Conservation (phyloP, 2,888 invertebrate genomes). For the Congeria kusceri region DNA sequence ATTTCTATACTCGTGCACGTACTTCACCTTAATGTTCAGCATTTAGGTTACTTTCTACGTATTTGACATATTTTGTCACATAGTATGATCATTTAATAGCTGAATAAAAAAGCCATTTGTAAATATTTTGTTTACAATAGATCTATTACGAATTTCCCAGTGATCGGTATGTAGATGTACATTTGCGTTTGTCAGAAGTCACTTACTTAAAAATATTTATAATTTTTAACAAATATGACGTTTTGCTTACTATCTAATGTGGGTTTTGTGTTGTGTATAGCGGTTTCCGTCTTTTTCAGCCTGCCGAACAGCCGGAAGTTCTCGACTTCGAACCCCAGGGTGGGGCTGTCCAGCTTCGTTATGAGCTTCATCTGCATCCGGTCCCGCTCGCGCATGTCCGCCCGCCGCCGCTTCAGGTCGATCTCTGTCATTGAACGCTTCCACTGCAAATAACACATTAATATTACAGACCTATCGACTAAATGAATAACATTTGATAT, state of each 20-base stretch:
- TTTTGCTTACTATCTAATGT: slow-evolving; percentile 46
- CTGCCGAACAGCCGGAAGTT: slow-evolving; percentile 52
- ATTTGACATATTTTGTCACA: no score
- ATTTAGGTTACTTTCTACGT: no score
- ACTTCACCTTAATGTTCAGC: no score
- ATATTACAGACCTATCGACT: not conserved
- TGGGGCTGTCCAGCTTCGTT: slow-evolving; percentile 48
- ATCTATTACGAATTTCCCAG: no score
- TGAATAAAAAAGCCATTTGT: no score
- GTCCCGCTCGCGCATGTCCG: slow-evolving; percentile 40
- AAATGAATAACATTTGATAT: not conserved
- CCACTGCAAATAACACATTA: slow-evolving; percentile 50
- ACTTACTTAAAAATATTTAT: not conserved
- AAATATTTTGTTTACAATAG: no score
- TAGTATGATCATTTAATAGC: no score
- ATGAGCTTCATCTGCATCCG: slow-evolving; percentile 46
- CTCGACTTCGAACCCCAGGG: slow-evolving; percentile 55
- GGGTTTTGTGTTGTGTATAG: slow-evolving; percentile 60
- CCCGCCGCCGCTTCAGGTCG: slow-evolving; percentile 51
- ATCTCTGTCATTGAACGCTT: slow-evolving; percentile 58
- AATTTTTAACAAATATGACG: not conserved
- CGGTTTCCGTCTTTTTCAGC: slow-evolving; percentile 47
- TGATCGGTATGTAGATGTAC: no score
- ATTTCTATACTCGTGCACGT: no score
- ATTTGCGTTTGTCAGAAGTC: no score